Base-by-base conservation (phyloP, 30 jellyfish, hydroid and myxozoan species). In the Pelagia noctiluca region DNA sequence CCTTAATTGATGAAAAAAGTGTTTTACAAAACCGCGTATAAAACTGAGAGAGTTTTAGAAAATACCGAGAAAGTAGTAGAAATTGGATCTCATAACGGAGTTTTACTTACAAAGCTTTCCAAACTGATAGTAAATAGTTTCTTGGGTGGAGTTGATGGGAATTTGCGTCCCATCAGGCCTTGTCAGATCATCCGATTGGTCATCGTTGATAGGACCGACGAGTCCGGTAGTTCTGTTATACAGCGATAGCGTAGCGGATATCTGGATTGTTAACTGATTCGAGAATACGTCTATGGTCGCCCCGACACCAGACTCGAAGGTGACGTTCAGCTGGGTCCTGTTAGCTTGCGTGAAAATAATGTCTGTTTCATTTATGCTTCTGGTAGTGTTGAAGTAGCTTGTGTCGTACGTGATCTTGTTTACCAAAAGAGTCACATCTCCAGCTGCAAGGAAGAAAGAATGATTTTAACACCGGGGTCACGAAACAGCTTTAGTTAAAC, bases 71-170 rank as follows among this genome's bases (percentile, higher is more conserved):
- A n/a, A n/a, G n/a, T n/a, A n/a, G n/a, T n/a, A n/a, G n/a, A n/a
- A n/a, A n/a, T n/a, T n/a, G n/a, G n/a, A n/a, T n/a, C n/a, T n/a
- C n/a, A n/a, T n/a, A n/a, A n/a, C n/a, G n/a, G n/a, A n/a, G n/a
- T n/a, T 42, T 16, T 12, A 87, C 96, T 67, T 78, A 87, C 96
- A 87, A 16, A 60, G 49, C 19, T 26, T 57, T 52, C 96, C 96
- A 38, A 87, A 87, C 34, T 67, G 71, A 38, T 87, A 77, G 57
- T 74, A 87, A 50, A 87, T 87, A 21, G 48, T 23, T 57, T 79
- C 83, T 72, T 87, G 88, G 1, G 96, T 87, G 29, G 90, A 74
- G 34, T 87, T 87, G 79, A 78, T 87, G 0, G 88, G 34, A 28
- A 87, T 26, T 1, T 16, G 25, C 25, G 91, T 23, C 3, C 96